phyloP scores from a whole-genome alignment of 2,888 invertebrate genomes.

The Leptopilina drosophilae region DNA sequence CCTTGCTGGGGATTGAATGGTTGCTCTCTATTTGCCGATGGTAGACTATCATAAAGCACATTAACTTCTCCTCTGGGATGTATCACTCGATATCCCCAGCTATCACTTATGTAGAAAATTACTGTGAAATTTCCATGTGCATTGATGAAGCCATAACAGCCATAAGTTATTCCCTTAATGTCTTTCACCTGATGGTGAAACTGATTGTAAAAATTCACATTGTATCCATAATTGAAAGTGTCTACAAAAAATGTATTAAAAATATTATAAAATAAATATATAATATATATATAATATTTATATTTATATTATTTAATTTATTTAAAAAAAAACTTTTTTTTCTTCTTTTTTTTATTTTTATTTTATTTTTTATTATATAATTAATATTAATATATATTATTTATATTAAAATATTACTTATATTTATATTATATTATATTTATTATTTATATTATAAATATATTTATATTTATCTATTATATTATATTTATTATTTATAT shows the following conservation, averaged over 20 bases:
- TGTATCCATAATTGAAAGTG: slow-evolving; percentile 88
- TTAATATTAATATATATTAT: no score
- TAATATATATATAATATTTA: no score
- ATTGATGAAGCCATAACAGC: slow-evolving; percentile 88
- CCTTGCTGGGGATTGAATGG: background rate
- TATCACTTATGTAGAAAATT: slow-evolving; percentile 88
- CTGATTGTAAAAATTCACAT: slow-evolving; percentile 84
- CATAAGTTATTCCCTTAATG: slow-evolving; percentile 87
- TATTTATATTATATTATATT: no score
- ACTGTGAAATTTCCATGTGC: slow-evolving; percentile 82
- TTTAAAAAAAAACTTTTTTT: no score
- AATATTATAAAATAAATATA: no score
- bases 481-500: no score
- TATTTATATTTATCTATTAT: no score
- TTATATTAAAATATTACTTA: no score
- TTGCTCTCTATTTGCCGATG: slow-evolving; percentile 64
- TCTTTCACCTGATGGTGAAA: slow-evolving; percentile 89
- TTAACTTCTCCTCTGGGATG: slow-evolving; percentile 84
- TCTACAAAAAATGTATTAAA: slow-evolving; percentile 74
- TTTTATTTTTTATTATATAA: no score
- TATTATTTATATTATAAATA: no score
- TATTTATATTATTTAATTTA: no score
- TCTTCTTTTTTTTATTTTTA: no score
- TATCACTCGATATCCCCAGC: slow-evolving; percentile 87
- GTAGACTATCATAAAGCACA: slow-evolving; percentile 78